Evolutionary conservation across 2,113 vertebrate species (phyloP).

Genomic region (Struthio camelus): DNA sequence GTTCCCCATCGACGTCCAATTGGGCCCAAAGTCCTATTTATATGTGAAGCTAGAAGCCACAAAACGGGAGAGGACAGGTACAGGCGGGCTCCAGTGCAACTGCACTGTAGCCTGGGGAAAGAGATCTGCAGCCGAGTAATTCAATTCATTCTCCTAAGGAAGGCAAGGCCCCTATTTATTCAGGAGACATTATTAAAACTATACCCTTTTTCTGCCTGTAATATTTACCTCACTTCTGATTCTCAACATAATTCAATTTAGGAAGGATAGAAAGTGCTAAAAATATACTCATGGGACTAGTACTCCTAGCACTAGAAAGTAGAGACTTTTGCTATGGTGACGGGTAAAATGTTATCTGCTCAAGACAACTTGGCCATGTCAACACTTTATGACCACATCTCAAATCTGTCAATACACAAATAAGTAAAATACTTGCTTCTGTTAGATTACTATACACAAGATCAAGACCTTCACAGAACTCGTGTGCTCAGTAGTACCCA

Average conservation of each 20-base stretch:
- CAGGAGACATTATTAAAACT: not conserved
- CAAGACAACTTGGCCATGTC: not conserved
- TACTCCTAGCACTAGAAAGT: not conserved
- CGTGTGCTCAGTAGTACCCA: not conserved
- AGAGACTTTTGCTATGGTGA: not conserved
- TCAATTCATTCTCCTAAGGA: not conserved
- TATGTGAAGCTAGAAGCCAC: not conserved
- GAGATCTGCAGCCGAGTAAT: not conserved
- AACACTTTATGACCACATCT: not conserved
- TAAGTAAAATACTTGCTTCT: not conserved
- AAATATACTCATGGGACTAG: not conserved
- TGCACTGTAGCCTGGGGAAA: not conserved
- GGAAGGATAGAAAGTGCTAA: not conserved
- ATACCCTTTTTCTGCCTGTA: not conserved
- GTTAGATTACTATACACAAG: not conserved
- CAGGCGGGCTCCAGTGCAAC: fast-evolving
- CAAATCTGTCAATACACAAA: not conserved
- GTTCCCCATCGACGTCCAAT: not conserved
- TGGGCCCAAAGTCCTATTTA: not conserved
- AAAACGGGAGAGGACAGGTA: not conserved
- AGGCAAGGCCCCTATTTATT: not conserved
- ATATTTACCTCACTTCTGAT: not conserved
- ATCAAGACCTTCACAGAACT: not conserved
- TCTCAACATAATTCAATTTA: not conserved
- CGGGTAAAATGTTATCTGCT: not conserved